Evolutionary conservation across 2,888 invertebrate species (phyloP), one percentile per base, ranked within the genome.

Genomic region (Gasteruption jaculator): DNA sequence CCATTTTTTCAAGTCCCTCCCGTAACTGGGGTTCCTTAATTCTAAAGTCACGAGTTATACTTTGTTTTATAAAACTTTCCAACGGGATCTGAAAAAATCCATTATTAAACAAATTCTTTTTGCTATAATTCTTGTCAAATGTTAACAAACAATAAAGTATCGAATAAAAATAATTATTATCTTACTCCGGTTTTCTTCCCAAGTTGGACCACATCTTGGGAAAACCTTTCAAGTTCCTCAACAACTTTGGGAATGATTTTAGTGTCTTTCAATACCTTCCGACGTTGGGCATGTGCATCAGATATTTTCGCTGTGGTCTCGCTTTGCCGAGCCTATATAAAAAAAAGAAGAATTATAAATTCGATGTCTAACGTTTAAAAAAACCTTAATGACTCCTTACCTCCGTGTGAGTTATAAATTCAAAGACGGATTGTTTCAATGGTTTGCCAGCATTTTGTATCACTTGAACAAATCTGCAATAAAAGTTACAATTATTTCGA

Each of bases 1-100:
- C 59, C 45, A 68, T 53, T 48, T 70, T 68, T 35, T 77, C 75
- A 31, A 81, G 71, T 16, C 75, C 75, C 48, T 80, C 75, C 44
- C 75, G 72, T 18, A 82, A 51, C 41, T 76, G 69, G 1, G 75
- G 69, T 4, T 72, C 74, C 42, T 76, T 76, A 46, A 82, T 77
- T 45, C 80, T 72, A 62, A 83, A 85, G 69, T 83, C 84, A 33
- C 84, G 73, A 1, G 80, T 79, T 1, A 77, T 76, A 7, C 83
- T 81, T 56, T 79, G 69, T 1, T 82, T 80, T 10, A 82, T 59
- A 52, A 78, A 80, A 51, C 74, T 76, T 1, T 63, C 58, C 33
- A 73, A 50, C 7, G 63, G 59, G 20, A 66, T 40, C 69, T 69
- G 34, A 18, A 45, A 27, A 35, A 45, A 46, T 20, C 25, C 3